Evolutionary conservation across 2,888 invertebrate species (phyloP), one percentile per base, ranked within the genome.

Genomic region (Amiota minor): DNA sequence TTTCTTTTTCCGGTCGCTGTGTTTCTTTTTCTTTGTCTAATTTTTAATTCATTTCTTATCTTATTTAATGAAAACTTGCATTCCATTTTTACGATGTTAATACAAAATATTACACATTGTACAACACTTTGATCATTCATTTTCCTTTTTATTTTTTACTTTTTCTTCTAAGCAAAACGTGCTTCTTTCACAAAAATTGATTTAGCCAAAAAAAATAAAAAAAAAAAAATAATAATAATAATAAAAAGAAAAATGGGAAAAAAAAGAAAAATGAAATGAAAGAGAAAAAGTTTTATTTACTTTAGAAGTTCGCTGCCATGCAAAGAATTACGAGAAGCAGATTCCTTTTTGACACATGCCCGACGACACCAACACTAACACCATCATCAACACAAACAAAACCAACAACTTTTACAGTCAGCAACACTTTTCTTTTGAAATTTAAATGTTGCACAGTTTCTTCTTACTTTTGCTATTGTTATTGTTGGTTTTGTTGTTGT

Each of bases 71-170:
- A 35, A 35, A 35, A 35, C 35, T 35, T 35, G 6, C 2, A 4
- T 35, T 35, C 4, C 2, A 35, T 3, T 35, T 35, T 35, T 35
- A 35, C 6, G 35, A 35, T 35, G 35, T 35, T 6, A 35, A 35
- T 35, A 35, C 35, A 35, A 35, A 35, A 35, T 35, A 8, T 35
- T 35, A 8, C 35, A 35, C 35, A 35, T 35, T 35, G 35, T 35
- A 35, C 35, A 35, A 35, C 35, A 35, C 6, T 35, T 35, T 4
- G 35, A 35, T 35, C 0, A 6, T 35, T 8, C 6, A 6, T 35
- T 35, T 35, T 10, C 55, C 75, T 77, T 79, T 80, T 81, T 83
- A 81, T 75, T 82, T 76, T 74, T 83, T 81, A 81, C 81, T 83
- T 79, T 78, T 80, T 72, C 74, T 76, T 76, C 35, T 35, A 35